Evolutionary conservation across 2,797 vertebrate genomes (phyloP).

Genomic region (Neoniphon sammara): DNA sequence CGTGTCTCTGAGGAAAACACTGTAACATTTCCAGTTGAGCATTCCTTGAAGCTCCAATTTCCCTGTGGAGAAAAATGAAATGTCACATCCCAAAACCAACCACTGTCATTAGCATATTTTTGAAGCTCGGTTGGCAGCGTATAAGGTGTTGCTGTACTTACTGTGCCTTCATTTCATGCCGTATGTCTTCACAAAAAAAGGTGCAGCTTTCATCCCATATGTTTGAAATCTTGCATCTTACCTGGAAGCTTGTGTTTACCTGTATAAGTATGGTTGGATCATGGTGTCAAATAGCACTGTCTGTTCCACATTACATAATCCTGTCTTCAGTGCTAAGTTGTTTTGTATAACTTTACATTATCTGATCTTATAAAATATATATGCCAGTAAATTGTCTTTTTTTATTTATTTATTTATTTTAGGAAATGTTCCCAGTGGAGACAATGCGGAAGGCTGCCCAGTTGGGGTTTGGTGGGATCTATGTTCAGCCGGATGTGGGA

Average conservation of each 20-base stretch:
- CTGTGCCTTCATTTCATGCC: neutral
- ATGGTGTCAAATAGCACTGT: neutral
- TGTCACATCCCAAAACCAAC: neutral
- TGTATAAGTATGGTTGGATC: neutral
- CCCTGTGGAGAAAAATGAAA: neutral
- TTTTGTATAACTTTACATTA: neutral
- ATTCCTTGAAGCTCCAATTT: neutral
- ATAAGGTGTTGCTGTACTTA: neutral
- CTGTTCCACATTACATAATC: neutral
- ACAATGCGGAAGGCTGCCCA: conserved; percentile 90
- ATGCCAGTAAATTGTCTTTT: neutral
- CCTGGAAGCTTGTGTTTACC: neutral
- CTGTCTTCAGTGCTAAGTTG: neutral
- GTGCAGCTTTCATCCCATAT: no score
- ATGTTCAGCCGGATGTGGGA: conserved; percentile 90
- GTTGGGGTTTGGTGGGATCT: conserved; percentile 95
- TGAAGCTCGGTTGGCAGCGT: neutral
- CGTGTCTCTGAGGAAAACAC: neutral
- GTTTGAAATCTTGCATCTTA: neutral
- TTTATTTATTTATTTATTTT: neutral
- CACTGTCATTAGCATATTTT: neutral
- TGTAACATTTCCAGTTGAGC: neutral
- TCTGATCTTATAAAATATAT: neutral
- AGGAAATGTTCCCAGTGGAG: conserved; percentile 95
- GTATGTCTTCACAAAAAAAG: neutral